A percentile compares a stretch with the other conserved stretches of the same genome.
Conservation (phyloP, 2,113 vertebrate genomes). For the Electrona antarctica region DNA sequence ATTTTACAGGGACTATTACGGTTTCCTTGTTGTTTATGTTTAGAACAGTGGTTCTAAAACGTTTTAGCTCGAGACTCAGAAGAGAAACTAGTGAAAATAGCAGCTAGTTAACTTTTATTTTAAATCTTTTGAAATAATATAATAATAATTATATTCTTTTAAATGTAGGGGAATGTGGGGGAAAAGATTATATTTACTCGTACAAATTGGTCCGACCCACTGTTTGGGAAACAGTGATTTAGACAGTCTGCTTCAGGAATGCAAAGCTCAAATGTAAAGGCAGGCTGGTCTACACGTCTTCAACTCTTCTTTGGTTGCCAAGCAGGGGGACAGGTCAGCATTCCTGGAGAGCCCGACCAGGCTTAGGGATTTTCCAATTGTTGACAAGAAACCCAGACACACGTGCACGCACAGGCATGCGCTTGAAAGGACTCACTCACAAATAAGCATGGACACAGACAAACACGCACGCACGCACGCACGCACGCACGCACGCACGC, state of each 20-base stretch:
- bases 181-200: no score
- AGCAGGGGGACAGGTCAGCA: conserved; percentile 39
- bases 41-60: no score
- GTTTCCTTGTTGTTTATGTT: no score
- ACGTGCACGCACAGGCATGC: no score
- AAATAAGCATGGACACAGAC: conserved; percentile 3
- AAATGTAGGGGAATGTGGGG: neutral
- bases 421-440: no score
- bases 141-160: no score
- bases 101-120: conserved; percentile 7
- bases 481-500: conserved; percentile 1
- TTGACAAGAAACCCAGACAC: no score
- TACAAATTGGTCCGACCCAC: no score
- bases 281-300: conserved; percentile 27
- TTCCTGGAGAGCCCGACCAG: conserved; percentile 38
- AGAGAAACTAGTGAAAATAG: neutral
- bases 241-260: conserved; percentile 16
- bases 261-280: conserved; percentile 35
- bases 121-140: no score
- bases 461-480: conserved; percentile 9
- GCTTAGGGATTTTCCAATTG: neutral
- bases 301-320: conserved; percentile 29
- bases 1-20: no score
- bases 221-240: conserved; percentile 15
- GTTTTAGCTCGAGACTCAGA: no score